Conservation (phyloP, 1,140 invertebrate genomes). For the Ectropis grisescens region DNA sequence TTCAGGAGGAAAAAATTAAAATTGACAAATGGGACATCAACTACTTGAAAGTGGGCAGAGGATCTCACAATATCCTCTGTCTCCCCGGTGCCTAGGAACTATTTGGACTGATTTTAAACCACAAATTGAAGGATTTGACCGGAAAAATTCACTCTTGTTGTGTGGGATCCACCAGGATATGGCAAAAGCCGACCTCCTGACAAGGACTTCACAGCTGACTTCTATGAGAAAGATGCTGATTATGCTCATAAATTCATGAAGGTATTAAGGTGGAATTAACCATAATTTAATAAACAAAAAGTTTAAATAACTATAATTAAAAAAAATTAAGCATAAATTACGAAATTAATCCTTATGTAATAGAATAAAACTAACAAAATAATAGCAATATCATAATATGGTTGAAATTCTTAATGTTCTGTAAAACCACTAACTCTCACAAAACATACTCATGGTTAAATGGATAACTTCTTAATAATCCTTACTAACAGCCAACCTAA, state of each 20-base stretch:
- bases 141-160: slow-evolving; percentile 80
- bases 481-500: no score
- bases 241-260: slow-evolving; percentile 80
- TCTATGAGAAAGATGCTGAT: slow-evolving; percentile 82
- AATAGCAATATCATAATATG: no score
- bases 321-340: no score
- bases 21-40: slow-evolving; percentile 75
- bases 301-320: no score
- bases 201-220: slow-evolving; percentile 78
- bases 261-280: no score
- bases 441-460: no score
- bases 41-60: slow-evolving; percentile 80
- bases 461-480: no score
- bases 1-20: slow-evolving; percentile 63
- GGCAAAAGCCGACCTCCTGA: slow-evolving; percentile 86
- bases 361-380: no score
- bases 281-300: slow-evolving; percentile 10
- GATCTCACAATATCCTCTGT: slow-evolving; percentile 77
- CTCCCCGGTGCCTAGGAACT: slow-evolving; percentile 84
- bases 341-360: no score
- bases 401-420: no score
- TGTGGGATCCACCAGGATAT: slow-evolving; percentile 91
- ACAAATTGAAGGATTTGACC: slow-evolving; percentile 79
- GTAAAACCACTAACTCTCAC: no score
- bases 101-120: slow-evolving; percentile 87